These are phyloP conservation scores for Megatriorchis doriae DNA, from an alignment of 2,113 vertebrate genomes.

Conservation along the genomic window DNA sequence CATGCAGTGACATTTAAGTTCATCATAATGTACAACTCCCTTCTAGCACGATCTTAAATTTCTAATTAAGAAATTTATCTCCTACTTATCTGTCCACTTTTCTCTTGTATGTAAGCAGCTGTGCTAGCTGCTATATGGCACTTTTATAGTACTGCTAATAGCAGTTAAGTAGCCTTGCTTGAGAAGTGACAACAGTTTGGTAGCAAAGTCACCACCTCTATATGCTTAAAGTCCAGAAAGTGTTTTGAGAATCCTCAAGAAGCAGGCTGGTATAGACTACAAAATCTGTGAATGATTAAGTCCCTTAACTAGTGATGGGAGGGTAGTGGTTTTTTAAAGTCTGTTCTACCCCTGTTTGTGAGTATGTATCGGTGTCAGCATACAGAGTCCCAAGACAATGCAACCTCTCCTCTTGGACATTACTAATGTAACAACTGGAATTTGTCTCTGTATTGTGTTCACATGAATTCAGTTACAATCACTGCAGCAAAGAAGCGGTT, in stretches of 20 bases:
- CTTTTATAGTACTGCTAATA: not conserved
- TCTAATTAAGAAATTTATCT: not conserved
- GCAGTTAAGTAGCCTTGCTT: not conserved
- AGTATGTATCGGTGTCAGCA: not conserved
- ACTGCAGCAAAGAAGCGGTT: not conserved
- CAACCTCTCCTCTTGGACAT: not conserved
- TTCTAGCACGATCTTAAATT: not conserved
- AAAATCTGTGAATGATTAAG: not conserved
- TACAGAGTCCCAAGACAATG: not conserved
- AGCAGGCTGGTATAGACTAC: not conserved
- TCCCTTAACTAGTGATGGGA: not conserved
- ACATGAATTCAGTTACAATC: not conserved
- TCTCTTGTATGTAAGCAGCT: not conserved
- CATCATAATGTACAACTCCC: not conserved
- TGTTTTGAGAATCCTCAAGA: not conserved
- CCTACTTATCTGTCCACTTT: not conserved
- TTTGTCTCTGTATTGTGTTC: not conserved
- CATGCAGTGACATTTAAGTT: not conserved
- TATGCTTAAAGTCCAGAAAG: not conserved
- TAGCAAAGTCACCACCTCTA: not conserved
- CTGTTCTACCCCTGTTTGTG: not conserved
- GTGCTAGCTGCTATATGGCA: not conserved
- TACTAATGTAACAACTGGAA: not conserved
- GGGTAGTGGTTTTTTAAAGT: not conserved
- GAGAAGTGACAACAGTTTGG: not conserved